Base-by-base conservation (phyloP, 2,797 vertebrate species). In the Sternotherus odoratus region DNA sequence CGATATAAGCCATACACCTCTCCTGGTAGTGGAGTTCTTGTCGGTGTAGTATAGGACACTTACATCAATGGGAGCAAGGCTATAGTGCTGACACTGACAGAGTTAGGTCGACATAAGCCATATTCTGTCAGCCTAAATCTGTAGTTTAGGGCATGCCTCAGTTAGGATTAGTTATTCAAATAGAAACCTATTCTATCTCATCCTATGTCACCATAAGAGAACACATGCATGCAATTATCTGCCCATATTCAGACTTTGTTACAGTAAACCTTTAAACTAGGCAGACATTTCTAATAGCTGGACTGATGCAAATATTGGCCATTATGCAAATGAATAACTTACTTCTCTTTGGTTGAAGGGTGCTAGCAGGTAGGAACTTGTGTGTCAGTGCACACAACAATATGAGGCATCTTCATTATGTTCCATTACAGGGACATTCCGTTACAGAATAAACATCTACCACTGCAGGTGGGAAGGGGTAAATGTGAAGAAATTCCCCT, bases 271-370 rank as follows among this genome's bases (percentile, higher is more conserved):
- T 28, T 86, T 30, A 86, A 82, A 54, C 10, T 2, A 85, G 24
- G 87, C 91, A 94, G 85, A 9, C 82, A 51, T 48, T 75, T 46
- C 39, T 75, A 48, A 48, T 75, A 26, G 33, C 50, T 88, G 91
- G 72, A 94, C 90, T 92, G 93, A 96, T 95, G 95, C 92, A 96
- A 95, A 95, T 95, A 10, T 94, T 95, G 1, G 0, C 75, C 85
- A 94, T 89, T 94, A 96, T 95, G 96, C 91, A 95, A 93, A 95
- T 85, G 12, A 0, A 2, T 24, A 24, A 2, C 69, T 92, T 94
- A 94, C 94, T 91, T 94, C 92, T 86, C 92, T 93, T 80, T 91
- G 84, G 90, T 57, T 85, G 72, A 56, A 83, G 74, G 39, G 48
- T 88, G 84, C 85, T 91, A 86, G 82, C 93, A 92, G 81, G 88